Base-by-base conservation (phyloP, 2,113 vertebrate species). In the Heterotilapia buettikoferi region DNA sequence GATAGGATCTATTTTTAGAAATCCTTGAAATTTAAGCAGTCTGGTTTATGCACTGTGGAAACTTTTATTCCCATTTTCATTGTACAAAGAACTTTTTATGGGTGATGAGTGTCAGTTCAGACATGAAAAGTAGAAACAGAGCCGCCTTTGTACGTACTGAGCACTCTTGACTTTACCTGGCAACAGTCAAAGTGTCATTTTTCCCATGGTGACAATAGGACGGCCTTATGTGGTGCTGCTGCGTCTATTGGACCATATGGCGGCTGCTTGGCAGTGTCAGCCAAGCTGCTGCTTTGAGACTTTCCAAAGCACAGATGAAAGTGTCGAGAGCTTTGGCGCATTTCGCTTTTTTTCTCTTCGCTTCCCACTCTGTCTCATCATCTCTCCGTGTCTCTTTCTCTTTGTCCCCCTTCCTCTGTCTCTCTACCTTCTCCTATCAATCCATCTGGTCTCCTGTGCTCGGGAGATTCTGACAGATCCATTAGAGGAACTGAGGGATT, bases 401-500 rank as follows among this genome's bases (percentile, higher is more conserved):
- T 90, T 83, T 90, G 76, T 91, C 88, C 86, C 85, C 73, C n/a
- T 86, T 40, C 68, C 50, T 54, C 47, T 84, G 43, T 86, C 71
- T 86, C 43, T 57, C 68, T 68, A 80, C 54, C 84, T 84, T 86
- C 82, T 87, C 86, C 56, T 88, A 90, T 95, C 91, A 92, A 92
- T 92, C 91, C 90, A 86, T 95, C 90, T 90, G 85, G 57, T 94
- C 85, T 94, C 82, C 86, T 80, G 82, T 84, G 76, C 89, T 91
- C 83, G 82, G 84, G 88, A 93, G 90, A 93, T 95, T 90, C 86
- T 95, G 95, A 95, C 92, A 94, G 91, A 94, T 95, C 94, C 93
- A 95, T 96, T 95, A 95, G 86, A 88, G 82, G 80, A 90, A 85
- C 85, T 90, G 88, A 89, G 89, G 87, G 88, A 94, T 96, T 95